Base-by-base conservation (phyloP, 92 coral and sea anemone genomes). In the Pocillopora grandis region DNA sequence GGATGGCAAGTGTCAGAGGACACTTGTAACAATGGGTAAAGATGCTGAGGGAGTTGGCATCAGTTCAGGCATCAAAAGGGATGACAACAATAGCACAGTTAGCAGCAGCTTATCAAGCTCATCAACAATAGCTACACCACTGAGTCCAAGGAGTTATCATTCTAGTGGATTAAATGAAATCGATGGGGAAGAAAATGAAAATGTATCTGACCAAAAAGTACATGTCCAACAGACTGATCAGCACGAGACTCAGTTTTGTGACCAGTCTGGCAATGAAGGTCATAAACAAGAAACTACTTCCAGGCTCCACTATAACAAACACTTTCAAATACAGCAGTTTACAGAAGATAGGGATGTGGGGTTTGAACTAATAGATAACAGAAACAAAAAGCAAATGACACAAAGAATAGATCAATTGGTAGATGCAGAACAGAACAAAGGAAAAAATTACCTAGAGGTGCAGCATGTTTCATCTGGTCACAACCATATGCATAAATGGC, bases 51-150 rank as follows among this genome's bases (percentile, higher is more conserved):
- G 68, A 33, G 31, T 31, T 21, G 57, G 59, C 19, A 20, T 33
- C 23, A 61, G 48, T 56, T 33, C 55, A 42, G 13, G 33, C 18
- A 58, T 9, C 17, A 56, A 79, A 23, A 23, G 23, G 33, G 62
- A 49, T 23, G 90, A 73, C 35, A 86, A 89, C 48, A 49, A 68
- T 52, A 86, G 94, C 49, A 80, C 77, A 3, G 81, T 90, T 52
- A 90, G 97, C 67, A 93, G 94, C 57, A 93, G 97, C 57, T 31
- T 83, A 31, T 92, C 95, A 13, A 92, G 66, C 65, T 87, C 94
- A 2, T 93, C 94, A 3, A 90, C 94, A 62, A 63, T 90, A 58
- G 84, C 89, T 9, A 88, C 77, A 11, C 87, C 91, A 10, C n/a
- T 85, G 13, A 91, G 92, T 62, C 94, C 94, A 16, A 63, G 8